Evolutionary conservation across 2,888 invertebrate genomes (phyloP), one percentile per base, ranked within the genome.

Genomic region (Ceratothoa steindachneri): DNA sequence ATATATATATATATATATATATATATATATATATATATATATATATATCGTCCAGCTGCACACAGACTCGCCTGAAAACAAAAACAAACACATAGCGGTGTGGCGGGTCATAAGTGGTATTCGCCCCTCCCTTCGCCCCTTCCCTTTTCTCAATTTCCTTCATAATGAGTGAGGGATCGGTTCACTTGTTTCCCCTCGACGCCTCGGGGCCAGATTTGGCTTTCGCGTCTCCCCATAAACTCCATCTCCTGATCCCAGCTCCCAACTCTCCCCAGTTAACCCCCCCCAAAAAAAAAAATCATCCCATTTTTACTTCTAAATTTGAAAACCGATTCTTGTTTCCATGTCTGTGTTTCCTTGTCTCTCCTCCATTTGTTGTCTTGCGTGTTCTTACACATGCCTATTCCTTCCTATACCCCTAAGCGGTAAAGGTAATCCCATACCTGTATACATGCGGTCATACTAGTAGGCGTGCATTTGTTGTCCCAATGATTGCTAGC

Each of bases 101-200:
- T n/a, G n/a, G n/a, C n/a, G n/a, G n/a, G n/a, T n/a, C n/a, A n/a
- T n/a, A n/a, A n/a, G n/a, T n/a, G n/a, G n/a, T n/a, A n/a, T n/a
- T n/a, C 41, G 5, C 41, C 41, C 41, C 41, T 41, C 41, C 15
- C 41, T 41, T 41, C 41, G 7, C 41, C 15, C 41, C 15, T 15
- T 41, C 41, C 41, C 41, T 19, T 60, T 60, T 60, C 27, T 60
- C 60, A 60, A 60, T 60, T 60, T 60, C 60, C 60, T 24, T 60
- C 27, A 60, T 60, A 60, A 60, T 60, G 60, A 60, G 60, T 60
- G 60, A 60, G 24, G 60, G 60, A 60, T 60, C 60, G 60, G 60
- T 60, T 60, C 60, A 60, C 60, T 60, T 60, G 60, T 60, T 60
- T 60, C 60, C 60, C n/a, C 60, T 60, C 60, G 24, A 60, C 60